Base-by-base conservation (phyloP, 2,113 vertebrate genomes). In the Otocyon megalotis region DNA sequence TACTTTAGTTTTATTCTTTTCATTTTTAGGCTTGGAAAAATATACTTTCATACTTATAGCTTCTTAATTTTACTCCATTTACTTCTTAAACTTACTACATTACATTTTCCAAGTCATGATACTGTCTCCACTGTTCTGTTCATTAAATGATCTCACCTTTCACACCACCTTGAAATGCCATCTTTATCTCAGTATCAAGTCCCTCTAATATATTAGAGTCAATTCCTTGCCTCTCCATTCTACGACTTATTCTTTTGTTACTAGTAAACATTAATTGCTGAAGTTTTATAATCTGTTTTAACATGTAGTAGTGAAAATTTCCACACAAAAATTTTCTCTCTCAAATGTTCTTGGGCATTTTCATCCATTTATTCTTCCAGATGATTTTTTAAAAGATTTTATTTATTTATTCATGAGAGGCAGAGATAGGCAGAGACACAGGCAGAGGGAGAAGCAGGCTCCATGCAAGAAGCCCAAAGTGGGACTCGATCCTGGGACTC, bases 321-420 rank as follows among this genome's bases (percentile, higher is more conserved):
- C 53, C 53, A 67, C 15, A 89, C 6, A 94, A 67, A 79, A 94
- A 24, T 90, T 50, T 89, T 94, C 48, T 86, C 88, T 83, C 60
- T 88, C 74, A 91, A 71, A 85, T 81, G 17, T 85, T n/a, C 58
- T 35, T 72, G 32, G 15, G 88, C 22, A 62, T 62, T 93, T 79
- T 92, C 35, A 26, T 74, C 30, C 37, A 50, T 56, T 77, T 71
- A 48, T 76, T 95, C 62, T 79, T 94, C 67, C 35, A 88, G 10
- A 35, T 69, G 48, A 60, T 67, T 94, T 90, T 43, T 43, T 43
- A 43, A 43, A 43, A 43, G 43, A 43, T 5, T 43, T 43, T 43
- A 43, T 43, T 43, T 43, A 43, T 43, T 43, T 43, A 43, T 43
- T 43, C 43, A 43, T 43, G 43, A 43, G 43, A 43, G 43, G 43